Evolutionary conservation across 2,797 vertebrate genomes (phyloP).

Genomic region (Pangasius larnaudii): DNA sequence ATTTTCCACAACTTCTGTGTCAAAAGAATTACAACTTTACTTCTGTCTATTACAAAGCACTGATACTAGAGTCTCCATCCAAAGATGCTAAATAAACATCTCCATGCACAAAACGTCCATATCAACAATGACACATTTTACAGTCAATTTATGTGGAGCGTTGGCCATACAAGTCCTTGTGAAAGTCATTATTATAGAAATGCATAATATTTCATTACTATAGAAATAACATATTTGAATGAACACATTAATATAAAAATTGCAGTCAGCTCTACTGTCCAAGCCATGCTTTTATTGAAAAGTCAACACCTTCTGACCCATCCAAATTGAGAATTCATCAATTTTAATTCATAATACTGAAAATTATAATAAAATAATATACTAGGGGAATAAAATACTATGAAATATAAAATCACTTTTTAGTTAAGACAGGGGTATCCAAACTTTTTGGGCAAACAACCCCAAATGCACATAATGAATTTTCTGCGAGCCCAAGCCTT

Average conservation of each 20-base stretch:
- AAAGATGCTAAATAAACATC: neutral
- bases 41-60: no score
- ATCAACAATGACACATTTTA: neutral
- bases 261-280: neutral
- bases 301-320: neutral
- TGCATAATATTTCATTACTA: neutral
- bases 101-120: neutral
- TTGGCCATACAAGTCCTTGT: neutral
- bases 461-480: neutral
- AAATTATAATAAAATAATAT: neutral
- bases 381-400: neutral
- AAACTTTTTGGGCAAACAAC: neutral
- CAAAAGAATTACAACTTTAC: neutral
- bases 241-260: neutral
- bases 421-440: neutral
- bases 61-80: neutral
- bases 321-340: neutral
- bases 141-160: neutral
- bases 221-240: neutral
- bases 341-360: neutral
- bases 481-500: neutral
- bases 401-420: neutral
- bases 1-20: neutral
- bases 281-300: neutral
- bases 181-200: neutral